Percentiles rank a stretch among this genome's conserved stretches.
Conservation (phyloP, 2,113 vertebrate genomes). For the Micronycteris hirsuta region DNA sequence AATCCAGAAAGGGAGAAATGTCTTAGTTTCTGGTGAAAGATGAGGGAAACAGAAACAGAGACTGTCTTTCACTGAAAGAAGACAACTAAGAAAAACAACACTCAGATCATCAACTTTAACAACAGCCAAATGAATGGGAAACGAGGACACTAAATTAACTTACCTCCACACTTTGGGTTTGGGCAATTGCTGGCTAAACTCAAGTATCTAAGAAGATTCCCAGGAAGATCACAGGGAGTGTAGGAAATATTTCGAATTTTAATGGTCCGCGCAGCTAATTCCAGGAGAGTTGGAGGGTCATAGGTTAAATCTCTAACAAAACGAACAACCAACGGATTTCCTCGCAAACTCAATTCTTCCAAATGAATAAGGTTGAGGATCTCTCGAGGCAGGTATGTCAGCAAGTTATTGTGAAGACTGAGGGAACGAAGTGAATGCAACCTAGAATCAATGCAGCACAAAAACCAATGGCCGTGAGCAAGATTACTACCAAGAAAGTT, state of each 20-base stretch:
- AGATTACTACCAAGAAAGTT: neutral
- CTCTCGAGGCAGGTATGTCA: slow-evolving; percentile 96
- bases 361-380: slow-evolving; percentile 94
- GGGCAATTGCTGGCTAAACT: slow-evolving; percentile 96
- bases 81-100: neutral
- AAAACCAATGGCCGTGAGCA: neutral
- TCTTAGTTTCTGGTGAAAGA: neutral
- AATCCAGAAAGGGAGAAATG: neutral
- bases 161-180: slow-evolving; percentile 96
- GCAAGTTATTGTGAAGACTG: slow-evolving; percentile 97
- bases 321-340: slow-evolving; percentile 94
- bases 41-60: neutral
- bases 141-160: slow-evolving; percentile 56
- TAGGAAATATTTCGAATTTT: slow-evolving; percentile 84
- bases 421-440: slow-evolving; percentile 94
- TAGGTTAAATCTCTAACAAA: slow-evolving; percentile 85
- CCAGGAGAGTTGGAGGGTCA: slow-evolving; percentile 83
- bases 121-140: neutral
- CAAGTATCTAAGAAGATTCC: slow-evolving; percentile 89
- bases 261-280: slow-evolving; percentile 83
- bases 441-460: slow-evolving; percentile 75
- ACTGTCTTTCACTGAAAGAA: neutral
- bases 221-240: slow-evolving; percentile 85
- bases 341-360: slow-evolving; percentile 95
- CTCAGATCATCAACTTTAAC: neutral